These are phyloP conservation scores for Patagioenas fasciata DNA, from an alignment of 2,113 vertebrate genomes.

Conservation along the genomic window DNA sequence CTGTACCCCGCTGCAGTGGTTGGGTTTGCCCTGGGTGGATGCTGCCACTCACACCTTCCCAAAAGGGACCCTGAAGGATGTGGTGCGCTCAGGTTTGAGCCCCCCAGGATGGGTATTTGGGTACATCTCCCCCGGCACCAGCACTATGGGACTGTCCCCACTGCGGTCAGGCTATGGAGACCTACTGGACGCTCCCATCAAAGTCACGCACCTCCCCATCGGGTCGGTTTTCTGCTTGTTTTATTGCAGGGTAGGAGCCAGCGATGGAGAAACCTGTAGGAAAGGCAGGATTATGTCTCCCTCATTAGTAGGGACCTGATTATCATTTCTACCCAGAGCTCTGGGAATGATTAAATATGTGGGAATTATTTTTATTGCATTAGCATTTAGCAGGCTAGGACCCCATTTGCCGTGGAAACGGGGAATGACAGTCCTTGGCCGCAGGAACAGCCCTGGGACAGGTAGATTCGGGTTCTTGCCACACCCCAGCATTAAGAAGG, in stretches of 20 bases:
- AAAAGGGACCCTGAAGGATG: neutral
- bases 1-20: neutral
- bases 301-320: slow-evolving; percentile 39
- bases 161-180: neutral
- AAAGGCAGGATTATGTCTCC: neutral
- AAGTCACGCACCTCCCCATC: neutral
- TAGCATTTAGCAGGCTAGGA: neutral
- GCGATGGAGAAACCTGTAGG: neutral
- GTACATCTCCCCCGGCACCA: rapidly evolving
- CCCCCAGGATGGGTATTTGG: neutral
- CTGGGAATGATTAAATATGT: slow-evolving; percentile 22
- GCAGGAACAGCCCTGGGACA: neutral
- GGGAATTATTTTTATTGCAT: slow-evolving; percentile 25
- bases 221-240: neutral
- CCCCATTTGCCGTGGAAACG: neutral
- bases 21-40: neutral
- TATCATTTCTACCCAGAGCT: slow-evolving; percentile 14
- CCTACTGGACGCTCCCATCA: neutral
- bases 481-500: neutral
- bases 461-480: neutral
- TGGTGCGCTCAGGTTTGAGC: rapidly evolving
- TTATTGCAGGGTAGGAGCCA: neutral
- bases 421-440: neutral
- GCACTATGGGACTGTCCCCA: neutral
- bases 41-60: neutral